Percentiles rank a stretch among this genome's conserved stretches.
phyloP scores from a whole-genome alignment of 2,888 invertebrate species.

The Scelioninae gen. 1 region DNA sequence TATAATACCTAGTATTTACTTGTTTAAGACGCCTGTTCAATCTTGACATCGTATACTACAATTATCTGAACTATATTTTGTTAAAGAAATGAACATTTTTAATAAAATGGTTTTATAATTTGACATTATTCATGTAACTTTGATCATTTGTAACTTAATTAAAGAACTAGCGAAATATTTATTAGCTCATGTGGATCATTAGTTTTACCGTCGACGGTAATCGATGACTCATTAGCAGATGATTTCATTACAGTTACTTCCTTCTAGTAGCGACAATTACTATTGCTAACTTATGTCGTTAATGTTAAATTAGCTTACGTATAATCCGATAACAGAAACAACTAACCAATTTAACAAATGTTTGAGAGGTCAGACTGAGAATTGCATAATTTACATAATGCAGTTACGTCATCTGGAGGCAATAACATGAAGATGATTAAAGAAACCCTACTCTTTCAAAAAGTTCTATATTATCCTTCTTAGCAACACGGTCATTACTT shows the following conservation, averaged over 20 bases:
- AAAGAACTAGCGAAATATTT: constrained; percentile 22
- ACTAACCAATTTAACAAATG: constrained; percentile 14
- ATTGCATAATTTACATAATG: constrained; percentile 53
- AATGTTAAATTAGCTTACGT: constrained; percentile 40
- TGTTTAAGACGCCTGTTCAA: no score
- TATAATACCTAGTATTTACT: no score
- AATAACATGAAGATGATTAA: no score
- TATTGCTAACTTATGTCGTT: constrained; percentile 37
- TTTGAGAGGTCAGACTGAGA: constrained; percentile 29
- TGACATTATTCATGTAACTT: no score
- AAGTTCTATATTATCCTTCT: no score
- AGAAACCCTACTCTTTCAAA: no score
- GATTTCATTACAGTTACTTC: constrained; percentile 54
- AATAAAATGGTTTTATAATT: no score
- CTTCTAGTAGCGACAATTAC: constrained; percentile 41
- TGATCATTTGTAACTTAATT: constrained; percentile 14
- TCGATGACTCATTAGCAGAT: constrained; percentile 48
- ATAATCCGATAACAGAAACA: constrained; percentile 36
- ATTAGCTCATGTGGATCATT: constrained; percentile 26
- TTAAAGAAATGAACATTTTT: no score
- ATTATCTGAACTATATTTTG: no score
- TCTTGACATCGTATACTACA: no score
- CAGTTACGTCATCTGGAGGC: constrained; percentile 14
- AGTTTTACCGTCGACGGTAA: constrained; percentile 29
- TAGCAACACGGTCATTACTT: no score